These are phyloP conservation scores for Manacus vitellinus DNA, from an alignment of 2,113 vertebrate genomes.

Conservation along the genomic window DNA sequence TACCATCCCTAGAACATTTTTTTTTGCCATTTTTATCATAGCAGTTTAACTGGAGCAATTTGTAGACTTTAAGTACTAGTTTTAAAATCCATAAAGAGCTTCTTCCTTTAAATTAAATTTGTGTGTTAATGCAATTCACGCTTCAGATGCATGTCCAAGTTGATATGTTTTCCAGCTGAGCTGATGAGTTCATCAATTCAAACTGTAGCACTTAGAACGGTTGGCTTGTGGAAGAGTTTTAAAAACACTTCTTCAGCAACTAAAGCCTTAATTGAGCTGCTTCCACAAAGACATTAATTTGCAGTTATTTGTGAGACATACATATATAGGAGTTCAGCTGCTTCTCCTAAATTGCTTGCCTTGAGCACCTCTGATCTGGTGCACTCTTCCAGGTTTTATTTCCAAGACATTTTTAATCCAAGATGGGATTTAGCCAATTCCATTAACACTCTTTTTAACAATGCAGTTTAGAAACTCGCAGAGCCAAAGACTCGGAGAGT, in stretches of 20 bases:
- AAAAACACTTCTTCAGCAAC: not conserved
- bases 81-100: not conserved
- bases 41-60: not conserved
- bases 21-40: not conserved
- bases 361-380: not conserved
- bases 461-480: not conserved
- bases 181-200: slow-evolving; percentile 24
- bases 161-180: not conserved
- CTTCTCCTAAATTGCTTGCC: not conserved
- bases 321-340: not conserved
- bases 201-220: not conserved
- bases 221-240: not conserved
- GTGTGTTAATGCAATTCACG: not conserved
- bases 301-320: not conserved
- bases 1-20: not conserved
- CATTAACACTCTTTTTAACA: not conserved
- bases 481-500: not conserved
- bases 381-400: not conserved
- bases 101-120: slow-evolving; percentile 11
- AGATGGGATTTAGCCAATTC: not conserved
- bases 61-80: not conserved
- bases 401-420: not conserved
- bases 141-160: not conserved
- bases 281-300: not conserved
- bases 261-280: not conserved